phyloP scores from a whole-genome alignment of 2,113 vertebrate species.

The Chaetodon auriga region DNA sequence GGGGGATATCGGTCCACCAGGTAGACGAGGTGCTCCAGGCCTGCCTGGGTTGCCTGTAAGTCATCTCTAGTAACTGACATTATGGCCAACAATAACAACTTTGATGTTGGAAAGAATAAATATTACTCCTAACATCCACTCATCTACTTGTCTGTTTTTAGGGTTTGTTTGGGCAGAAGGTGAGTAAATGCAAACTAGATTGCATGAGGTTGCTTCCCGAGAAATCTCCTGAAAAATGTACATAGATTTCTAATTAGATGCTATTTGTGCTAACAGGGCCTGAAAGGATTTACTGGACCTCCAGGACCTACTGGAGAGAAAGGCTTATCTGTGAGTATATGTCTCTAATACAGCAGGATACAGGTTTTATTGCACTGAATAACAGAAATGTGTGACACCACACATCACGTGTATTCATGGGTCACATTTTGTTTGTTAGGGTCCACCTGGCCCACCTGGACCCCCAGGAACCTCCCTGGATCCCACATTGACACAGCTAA shows the following conservation, averaged over 20 bases:
- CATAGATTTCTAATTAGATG: conserved; percentile 1
- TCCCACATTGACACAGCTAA: conserved; percentile 80
- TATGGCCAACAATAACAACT: background rate
- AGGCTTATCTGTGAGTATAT: conserved; percentile 81
- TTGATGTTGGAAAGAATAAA: background rate
- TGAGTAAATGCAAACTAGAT: conserved; percentile 58
- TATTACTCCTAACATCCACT: background rate
- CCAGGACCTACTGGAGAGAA: conserved; percentile 74
- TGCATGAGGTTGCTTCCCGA: background rate
- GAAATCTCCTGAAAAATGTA: background rate
- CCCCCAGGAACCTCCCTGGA: conserved; percentile 72
- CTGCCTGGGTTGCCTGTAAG: conserved; percentile 84
- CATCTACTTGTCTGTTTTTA: conserved; percentile 63
- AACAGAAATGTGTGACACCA: background rate
- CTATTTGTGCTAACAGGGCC: conserved; percentile 78
- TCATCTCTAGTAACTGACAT: background rate
- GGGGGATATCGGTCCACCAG: conserved; percentile 83
- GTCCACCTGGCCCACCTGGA: conserved; percentile 82
- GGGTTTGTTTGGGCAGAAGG: conserved; percentile 86
- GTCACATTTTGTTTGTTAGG: conserved; percentile 73
- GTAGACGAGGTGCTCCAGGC: conserved; percentile 80
- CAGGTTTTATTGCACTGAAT: background rate
- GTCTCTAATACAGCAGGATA: background rate
- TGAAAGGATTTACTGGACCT: conserved; percentile 83
- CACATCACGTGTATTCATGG: background rate